Conservation (phyloP, 1,140 invertebrate genomes). For the Teleogryllus occipitalis region DNA sequence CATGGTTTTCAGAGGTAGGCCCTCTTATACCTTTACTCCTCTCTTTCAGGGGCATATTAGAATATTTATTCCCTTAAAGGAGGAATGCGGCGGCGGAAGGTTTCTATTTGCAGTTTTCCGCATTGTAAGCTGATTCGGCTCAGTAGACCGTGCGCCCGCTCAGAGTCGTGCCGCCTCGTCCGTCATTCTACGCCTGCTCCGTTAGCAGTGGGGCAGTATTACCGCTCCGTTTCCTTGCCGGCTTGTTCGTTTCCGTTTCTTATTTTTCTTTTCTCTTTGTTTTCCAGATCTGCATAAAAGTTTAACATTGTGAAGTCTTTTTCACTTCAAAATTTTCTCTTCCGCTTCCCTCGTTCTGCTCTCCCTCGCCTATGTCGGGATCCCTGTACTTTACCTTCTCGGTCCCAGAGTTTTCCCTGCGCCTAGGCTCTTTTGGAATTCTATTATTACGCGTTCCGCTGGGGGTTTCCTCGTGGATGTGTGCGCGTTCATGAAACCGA, state of each 20-base stretch:
- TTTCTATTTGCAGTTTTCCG: slow-evolving; percentile 20
- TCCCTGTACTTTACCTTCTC: background rate
- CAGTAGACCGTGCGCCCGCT: background rate
- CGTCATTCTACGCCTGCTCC: background rate
- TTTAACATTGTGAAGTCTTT: background rate
- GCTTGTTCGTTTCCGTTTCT: background rate
- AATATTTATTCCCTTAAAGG: slow-evolving; percentile 16
- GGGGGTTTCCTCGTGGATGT: background rate
- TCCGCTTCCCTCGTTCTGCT: background rate
- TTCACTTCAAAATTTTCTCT: background rate
- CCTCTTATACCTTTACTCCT: slow-evolving; percentile 10
- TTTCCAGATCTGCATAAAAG: background rate
- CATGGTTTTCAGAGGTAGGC: slow-evolving; percentile 11
- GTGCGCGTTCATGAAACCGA: background rate
- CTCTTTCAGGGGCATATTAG: slow-evolving; percentile 16
- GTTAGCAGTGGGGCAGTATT: background rate
- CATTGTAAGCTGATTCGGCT: slow-evolving; percentile 10
- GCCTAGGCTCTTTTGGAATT: background rate
- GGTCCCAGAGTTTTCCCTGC: background rate
- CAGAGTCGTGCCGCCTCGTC: background rate
- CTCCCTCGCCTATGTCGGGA: background rate
- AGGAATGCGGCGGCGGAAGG: background rate
- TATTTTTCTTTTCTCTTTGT: slow-evolving; percentile 1
- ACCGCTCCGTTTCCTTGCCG: background rate
- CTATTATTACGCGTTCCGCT: background rate